Evolutionary conservation across 2,888 invertebrate species (phyloP), one percentile per base, ranked within the genome.

Genomic region (Euphydryas editha): DNA sequence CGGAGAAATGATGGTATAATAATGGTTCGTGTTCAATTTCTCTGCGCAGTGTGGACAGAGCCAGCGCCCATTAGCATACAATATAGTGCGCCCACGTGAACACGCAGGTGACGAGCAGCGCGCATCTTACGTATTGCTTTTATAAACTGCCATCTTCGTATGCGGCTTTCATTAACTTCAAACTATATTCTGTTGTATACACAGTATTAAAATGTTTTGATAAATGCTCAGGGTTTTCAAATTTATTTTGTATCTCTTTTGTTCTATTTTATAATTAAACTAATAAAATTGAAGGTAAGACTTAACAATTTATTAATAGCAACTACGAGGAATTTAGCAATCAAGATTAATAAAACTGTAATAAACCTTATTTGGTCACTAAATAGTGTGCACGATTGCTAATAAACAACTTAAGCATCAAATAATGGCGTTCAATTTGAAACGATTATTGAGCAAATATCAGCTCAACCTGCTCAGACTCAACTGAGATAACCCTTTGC

Each of bases 101-200:
- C 62, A 66, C 74, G 85, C 90, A 89, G 90, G 90, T 90, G 90
- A 90, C 86, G 85, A 83, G 80, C 75, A 78, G 72, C 74, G 75
- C 78, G 72, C 74, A 74, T 71, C 72, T 75, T 73, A 72, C 59
- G 62, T 72, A 70, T 61, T 67, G 69, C 65, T 68, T 72, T 72
- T 75, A 72, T 73, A 75, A 77, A 74, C 71, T 72, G 71, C 73
- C 71, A 73, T 72, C 73, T 70, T 71, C 65, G 64, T 68, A 69
- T 72, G 67, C 69, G 71, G 70, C 72, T 72, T 71, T 72, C 66
- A 69, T 68, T 67, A 68, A 72, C 70, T 71, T 73, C 30, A 17
- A 30, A 54, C 10, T 54, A 30, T 54, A 30, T 17, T 36, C 13
- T n/a, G 1, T 54, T 17, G n/a, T 6, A n/a, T 36, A 36, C 15